phyloP scores from a whole-genome alignment of 2,113 vertebrate species.

The Pterophyllum scalare region DNA sequence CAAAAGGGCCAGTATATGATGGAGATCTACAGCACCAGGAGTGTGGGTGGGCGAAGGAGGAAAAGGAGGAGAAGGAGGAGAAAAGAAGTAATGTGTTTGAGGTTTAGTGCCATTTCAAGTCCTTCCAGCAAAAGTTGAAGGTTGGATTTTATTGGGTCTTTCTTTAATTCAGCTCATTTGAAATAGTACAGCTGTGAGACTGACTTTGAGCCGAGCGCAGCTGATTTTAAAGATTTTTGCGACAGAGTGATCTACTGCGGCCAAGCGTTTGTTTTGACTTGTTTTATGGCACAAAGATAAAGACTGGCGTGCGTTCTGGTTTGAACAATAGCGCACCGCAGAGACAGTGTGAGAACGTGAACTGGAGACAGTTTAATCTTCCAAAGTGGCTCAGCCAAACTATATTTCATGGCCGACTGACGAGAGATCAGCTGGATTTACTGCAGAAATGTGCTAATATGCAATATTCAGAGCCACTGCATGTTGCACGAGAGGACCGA shows the following conservation, averaged over 20 bases:
- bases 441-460: constrained; percentile 4
- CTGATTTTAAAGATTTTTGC: constrained; percentile 36
- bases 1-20: constrained; percentile 30
- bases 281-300: constrained; percentile 2
- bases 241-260: constrained; percentile 2
- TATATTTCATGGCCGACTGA: background rate
- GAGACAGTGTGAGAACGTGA: background rate
- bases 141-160: constrained; percentile 33
- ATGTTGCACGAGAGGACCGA: background rate
- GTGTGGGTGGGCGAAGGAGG: constrained; percentile 42
- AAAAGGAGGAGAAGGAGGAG: constrained; percentile 16
- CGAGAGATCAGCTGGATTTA: constrained; percentile 7
- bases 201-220: constrained; percentile 26
- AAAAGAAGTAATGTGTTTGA: constrained; percentile 55
- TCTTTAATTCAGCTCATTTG: constrained; percentile 29
- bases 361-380: constrained; percentile 24
- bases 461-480: background rate
- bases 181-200: constrained; percentile 19
- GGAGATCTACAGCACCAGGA: constrained; percentile 24
- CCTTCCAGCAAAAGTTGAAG: constrained; percentile 18
- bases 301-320: background rate
- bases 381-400: constrained; percentile 6
- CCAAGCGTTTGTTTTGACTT: constrained; percentile 33
- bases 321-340: constrained; percentile 18
- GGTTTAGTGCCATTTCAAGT: constrained; percentile 46